Evolutionary conservation across 2,888 invertebrate species (phyloP).

Genomic region (Lissocephala sabroskyi): DNA sequence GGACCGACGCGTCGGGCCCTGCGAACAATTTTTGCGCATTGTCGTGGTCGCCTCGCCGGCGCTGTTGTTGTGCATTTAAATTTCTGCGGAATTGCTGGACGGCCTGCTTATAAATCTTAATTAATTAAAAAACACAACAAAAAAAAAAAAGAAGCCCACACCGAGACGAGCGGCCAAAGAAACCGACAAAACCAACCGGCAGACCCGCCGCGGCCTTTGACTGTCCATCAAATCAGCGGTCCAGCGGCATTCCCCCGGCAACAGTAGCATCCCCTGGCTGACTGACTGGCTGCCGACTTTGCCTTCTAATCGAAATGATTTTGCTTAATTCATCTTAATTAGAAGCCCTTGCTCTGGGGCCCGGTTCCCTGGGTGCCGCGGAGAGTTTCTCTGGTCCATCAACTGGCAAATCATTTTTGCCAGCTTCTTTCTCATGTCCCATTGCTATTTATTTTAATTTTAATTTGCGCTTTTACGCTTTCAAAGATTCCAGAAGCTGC

Average conservation of each 20-base stretch:
- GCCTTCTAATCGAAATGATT: slow-evolving; percentile 63
- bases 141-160: slow-evolving; percentile 28
- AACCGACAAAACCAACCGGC: background rate
- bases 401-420: no score
- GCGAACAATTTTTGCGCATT: slow-evolving; percentile 41
- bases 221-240: background rate
- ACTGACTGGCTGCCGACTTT: slow-evolving; percentile 9
- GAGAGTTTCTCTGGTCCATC: background rate
- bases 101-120: slow-evolving; percentile 60
- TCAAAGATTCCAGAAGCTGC: no score
- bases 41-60: slow-evolving; percentile 27
- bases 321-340: slow-evolving; percentile 66
- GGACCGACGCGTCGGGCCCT: no score
- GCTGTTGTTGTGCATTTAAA: slow-evolving; percentile 47
- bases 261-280: background rate
- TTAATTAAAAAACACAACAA: slow-evolving; percentile 60
- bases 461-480: slow-evolving; percentile 21
- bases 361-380: no score
- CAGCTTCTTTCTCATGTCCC: no score
- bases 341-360: no score
- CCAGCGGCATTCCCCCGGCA: slow-evolving; percentile 2
- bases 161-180: background rate
- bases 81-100: slow-evolving; percentile 44
- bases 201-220: no score
- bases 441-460: slow-evolving; percentile 40